Conservation (phyloP, 2,797 vertebrate species). For the Carcharodon carcharias region DNA sequence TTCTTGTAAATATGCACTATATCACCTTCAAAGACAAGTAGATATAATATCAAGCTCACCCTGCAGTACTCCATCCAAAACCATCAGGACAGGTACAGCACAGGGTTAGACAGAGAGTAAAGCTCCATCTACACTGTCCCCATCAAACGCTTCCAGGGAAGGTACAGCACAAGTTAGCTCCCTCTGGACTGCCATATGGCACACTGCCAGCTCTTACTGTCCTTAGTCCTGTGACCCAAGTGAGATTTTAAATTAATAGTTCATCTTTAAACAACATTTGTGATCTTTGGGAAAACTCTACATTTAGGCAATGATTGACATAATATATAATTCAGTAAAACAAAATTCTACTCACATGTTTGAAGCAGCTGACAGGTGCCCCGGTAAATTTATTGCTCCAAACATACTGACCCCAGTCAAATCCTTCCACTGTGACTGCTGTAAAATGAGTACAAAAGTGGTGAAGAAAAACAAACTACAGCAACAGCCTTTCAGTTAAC, state of each 20-base stretch:
- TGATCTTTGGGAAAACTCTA: background rate
- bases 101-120: background rate
- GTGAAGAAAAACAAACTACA: background rate
- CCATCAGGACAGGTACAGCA: background rate
- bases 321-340: background rate
- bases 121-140: background rate
- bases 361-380: slow-evolving; percentile 90
- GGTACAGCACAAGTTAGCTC: background rate
- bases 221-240: background rate
- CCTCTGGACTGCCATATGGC: background rate
- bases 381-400: slow-evolving; percentile 83
- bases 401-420: slow-evolving; percentile 91
- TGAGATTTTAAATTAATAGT: background rate
- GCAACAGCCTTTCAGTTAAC: slow-evolving; percentile 44
- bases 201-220: background rate
- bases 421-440: slow-evolving; percentile 79
- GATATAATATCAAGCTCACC: no score
- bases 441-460: slow-evolving; percentile 42
- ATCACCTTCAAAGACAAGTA: background rate
- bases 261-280: no score
- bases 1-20: background rate
- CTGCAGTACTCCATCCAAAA: background rate
- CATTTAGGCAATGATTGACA: background rate
- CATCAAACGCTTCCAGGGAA: no score
- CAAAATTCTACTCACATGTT: slow-evolving; percentile 70